These are phyloP conservation scores for Marisa cornuarietis DNA, from an alignment of 1,140 invertebrate species.

Conservation along the genomic window DNA sequence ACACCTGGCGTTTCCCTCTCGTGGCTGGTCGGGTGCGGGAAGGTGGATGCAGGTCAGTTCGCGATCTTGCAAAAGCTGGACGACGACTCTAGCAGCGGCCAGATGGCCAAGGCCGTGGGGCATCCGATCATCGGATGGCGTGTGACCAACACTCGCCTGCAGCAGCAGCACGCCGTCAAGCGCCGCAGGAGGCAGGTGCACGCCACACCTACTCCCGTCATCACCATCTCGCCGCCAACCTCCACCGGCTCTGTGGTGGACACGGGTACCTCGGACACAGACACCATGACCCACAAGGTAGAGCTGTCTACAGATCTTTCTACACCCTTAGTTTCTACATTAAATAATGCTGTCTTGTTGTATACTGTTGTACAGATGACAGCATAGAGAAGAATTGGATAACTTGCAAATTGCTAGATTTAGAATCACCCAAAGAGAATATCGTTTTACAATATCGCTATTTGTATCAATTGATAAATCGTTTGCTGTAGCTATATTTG, in stretches of 20 bases:
- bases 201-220: conserved; percentile 42
- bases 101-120: conserved; percentile 71
- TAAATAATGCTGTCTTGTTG: too few species aligned
- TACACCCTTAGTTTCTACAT: too few species aligned
- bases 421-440: too few species aligned
- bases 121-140: conserved; percentile 76
- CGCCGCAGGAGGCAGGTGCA: conserved; percentile 38
- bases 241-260: conserved; percentile 33
- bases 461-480: background rate
- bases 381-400: too few species aligned
- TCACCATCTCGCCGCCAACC: conserved; percentile 42
- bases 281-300: conserved; percentile 38
- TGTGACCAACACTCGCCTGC: conserved; percentile 67
- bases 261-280: conserved; percentile 23
- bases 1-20: conserved; percentile 69
- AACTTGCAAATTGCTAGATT: too few species aligned
- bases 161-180: conserved; percentile 47
- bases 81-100: conserved; percentile 73
- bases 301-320: too few species aligned
- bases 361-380: too few species aligned
- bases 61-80: conserved; percentile 72
- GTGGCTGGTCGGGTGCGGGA: conserved; percentile 77
- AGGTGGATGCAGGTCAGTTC: conserved; percentile 70
- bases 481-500: background rate
- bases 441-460: too few species aligned